Percentiles rank a stretch among this genome's conserved stretches.
Conservation (phyloP, 2,113 vertebrate genomes). For the Ranitomeya variabilis region DNA sequence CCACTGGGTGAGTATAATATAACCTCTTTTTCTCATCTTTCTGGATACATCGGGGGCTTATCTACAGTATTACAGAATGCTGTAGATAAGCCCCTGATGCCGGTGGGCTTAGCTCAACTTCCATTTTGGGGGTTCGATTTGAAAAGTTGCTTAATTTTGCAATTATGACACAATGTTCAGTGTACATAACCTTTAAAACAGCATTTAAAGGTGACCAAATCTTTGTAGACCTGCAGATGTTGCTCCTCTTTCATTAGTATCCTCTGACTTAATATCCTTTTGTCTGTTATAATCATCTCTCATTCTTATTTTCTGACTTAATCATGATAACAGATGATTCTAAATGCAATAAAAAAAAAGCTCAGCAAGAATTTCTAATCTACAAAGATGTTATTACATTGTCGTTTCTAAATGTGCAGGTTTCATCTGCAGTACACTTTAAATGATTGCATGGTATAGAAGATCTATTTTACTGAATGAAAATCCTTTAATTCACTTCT, state of each 20-base stretch:
- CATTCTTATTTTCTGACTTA: constrained; percentile 13
- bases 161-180: too few species aligned
- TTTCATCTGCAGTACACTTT: constrained; percentile 35
- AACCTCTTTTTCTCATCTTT: too few species aligned
- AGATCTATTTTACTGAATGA: constrained; percentile 15
- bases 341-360: constrained; percentile 23
- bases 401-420: constrained; percentile 32
- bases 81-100: too few species aligned
- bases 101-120: too few species aligned
- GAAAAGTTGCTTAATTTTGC: too few species aligned
- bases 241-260: neutral
- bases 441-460: constrained; percentile 25
- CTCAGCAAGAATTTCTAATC: constrained; percentile 24
- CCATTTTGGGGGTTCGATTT: too few species aligned
- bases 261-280: constrained; percentile 3
- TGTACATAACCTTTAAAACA: neutral
- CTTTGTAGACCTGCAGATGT: neutral
- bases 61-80: too few species aligned
- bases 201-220: neutral
- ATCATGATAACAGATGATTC: constrained; percentile 17
- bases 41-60: too few species aligned
- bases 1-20: too few species aligned
- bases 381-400: constrained; percentile 23
- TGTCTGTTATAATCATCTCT: constrained; percentile 12
- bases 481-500: constrained; percentile 33